Conservation (phyloP, 2,113 vertebrate species). For the Puma concolor region DNA sequence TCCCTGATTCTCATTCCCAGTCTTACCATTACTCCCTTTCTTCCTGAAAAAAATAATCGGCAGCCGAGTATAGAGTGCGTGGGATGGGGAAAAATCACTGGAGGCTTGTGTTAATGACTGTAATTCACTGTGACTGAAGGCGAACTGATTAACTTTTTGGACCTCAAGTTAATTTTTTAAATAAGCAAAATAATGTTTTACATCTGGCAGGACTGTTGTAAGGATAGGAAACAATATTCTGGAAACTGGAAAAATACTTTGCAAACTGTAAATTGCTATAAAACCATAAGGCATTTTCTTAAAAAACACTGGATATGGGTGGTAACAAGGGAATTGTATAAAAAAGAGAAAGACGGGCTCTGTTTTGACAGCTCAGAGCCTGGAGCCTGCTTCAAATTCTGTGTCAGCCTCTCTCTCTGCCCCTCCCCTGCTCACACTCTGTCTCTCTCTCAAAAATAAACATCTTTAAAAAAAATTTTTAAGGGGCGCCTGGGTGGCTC, state of each 20-base stretch:
- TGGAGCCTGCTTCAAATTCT: too few relatives aligned
- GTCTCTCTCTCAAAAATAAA: too few relatives aligned
- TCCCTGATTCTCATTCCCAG: not conserved
- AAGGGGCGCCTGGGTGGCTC: too few relatives aligned
- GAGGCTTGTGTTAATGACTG: not conserved
- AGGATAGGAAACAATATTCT: not conserved
- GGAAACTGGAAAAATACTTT: constrained; percentile 24
- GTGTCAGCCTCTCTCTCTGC: too few relatives aligned
- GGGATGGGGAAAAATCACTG: not conserved
- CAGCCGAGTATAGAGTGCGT: not conserved
- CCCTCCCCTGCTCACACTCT: too few relatives aligned
- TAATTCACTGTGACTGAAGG: not conserved
- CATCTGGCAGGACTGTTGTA: not conserved
- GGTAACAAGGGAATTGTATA: not conserved
- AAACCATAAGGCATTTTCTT: constrained; percentile 8
- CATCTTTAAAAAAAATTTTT: too few relatives aligned
- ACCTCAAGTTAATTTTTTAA: not conserved
- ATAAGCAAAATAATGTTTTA: not conserved
- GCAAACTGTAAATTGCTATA: not conserved
- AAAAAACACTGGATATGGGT: not conserved
- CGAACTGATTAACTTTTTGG: not conserved
- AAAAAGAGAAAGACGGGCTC: not conserved
- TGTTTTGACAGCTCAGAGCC: too few relatives aligned
- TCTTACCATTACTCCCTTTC: not conserved
- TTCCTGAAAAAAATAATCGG: not conserved